phyloP scores from a whole-genome alignment of 2,797 vertebrate species.

The Neosilurus hyrtlii region DNA sequence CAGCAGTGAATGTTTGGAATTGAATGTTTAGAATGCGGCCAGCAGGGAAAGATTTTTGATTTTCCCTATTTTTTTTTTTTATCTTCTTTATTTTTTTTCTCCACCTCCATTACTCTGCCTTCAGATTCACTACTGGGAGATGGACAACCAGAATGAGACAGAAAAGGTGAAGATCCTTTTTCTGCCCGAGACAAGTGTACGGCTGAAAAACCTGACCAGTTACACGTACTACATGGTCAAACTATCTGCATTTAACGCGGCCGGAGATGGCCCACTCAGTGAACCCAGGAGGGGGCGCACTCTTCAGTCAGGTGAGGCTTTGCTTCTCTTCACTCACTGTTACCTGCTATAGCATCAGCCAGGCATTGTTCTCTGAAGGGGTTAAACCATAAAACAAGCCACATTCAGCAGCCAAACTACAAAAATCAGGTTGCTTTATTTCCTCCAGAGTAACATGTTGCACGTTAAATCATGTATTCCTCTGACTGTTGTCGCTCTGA shows the following conservation, averaged over 20 bases:
- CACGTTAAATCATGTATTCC: conserved; percentile 40
- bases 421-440: conserved; percentile 21
- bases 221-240: conserved; percentile 85
- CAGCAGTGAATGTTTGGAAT: not conserved
- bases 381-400: not conserved
- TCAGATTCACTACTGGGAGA: conserved; percentile 93
- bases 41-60: not conserved
- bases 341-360: not conserved
- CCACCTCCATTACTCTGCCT: conserved; percentile 17
- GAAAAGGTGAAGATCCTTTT: conserved; percentile 90
- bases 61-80: not conserved
- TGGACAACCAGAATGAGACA: conserved; percentile 79
- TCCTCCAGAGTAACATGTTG: conserved; percentile 16
- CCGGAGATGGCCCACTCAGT: conserved; percentile 87
- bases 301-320: conserved; percentile 80
- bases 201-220: conserved; percentile 88
- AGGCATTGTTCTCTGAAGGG: not conserved
- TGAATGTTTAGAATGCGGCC: not conserved
- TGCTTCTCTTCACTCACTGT: not conserved
- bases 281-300: conserved; percentile 82
- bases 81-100: not conserved
- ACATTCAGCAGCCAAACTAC: conserved; percentile 16
- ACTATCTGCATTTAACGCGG: conserved; percentile 89
- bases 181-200: conserved; percentile 80
- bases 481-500: conserved; percentile 39